phyloP scores from a whole-genome alignment of 2,797 vertebrate species.

The Anguilla obscura region DNA sequence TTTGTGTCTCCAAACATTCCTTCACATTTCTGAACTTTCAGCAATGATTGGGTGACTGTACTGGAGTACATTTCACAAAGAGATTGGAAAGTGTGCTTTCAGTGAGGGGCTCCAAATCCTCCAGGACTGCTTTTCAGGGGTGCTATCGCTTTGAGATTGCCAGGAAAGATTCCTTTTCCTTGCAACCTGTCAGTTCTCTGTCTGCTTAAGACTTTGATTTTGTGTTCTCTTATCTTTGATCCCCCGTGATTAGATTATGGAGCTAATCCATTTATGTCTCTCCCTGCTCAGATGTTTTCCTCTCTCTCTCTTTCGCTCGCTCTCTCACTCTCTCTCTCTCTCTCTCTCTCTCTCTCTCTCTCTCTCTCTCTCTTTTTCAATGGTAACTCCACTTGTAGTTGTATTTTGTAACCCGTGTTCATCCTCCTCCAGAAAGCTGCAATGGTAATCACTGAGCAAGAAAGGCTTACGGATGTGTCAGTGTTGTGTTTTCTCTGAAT shows the following conservation, averaged over 20 bases:
- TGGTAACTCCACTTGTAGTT: neutral
- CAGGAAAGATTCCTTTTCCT: constrained; percentile 25
- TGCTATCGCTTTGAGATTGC: constrained; percentile 38
- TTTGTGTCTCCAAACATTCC: neutral
- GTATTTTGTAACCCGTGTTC: neutral
- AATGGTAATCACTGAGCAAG: neutral
- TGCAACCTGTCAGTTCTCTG: constrained; percentile 40
- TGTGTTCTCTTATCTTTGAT: constrained; percentile 49
- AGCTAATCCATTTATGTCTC: constrained; percentile 47
- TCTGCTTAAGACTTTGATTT: constrained; percentile 40
- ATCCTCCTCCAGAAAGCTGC: neutral
- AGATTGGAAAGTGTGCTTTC: constrained; percentile 22
- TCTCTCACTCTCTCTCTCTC: neutral
- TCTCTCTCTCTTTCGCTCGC: constrained; percentile 15
- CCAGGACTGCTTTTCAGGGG: constrained; percentile 29
- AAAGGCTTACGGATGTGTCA: no score
- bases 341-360: constrained; percentile 3
- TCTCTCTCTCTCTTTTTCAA: constrained; percentile 6
- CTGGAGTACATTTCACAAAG: constrained; percentile 14
- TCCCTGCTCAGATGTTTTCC: constrained; percentile 30
- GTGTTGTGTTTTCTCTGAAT: neutral
- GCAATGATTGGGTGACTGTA: neutral
- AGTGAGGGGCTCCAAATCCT: constrained; percentile 23
- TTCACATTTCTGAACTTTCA: neutral
- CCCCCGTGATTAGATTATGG: constrained; percentile 48